Evolutionary conservation across 1,140 invertebrate genomes (phyloP), one percentile per base, ranked within the genome.

Genomic region (Anagrus nilaparvatae): DNA sequence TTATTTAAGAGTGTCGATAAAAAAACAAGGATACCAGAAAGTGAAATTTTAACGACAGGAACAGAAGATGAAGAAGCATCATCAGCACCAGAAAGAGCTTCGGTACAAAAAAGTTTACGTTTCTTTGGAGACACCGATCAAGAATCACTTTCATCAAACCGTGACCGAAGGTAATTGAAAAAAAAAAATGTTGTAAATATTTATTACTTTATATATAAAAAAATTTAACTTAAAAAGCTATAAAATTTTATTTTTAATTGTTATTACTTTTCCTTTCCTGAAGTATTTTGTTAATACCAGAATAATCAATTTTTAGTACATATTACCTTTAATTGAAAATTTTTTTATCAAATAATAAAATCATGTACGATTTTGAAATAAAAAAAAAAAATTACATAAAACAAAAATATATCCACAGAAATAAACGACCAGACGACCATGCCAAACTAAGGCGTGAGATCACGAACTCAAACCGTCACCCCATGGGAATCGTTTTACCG

Each of bases 81-180:
- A 34, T 61, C 63, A 17, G 58, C 58, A 14, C 64, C 64, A 19
- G 64, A 67, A 50, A 51, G 63, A 41, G 54, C 55, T 21, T 64
- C 59, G 13, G 62, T 61, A 23, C 63, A 67, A 50, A 84, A 84
- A 53, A 84, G 76, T 62, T 68, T 87, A 5, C 72, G 84, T 21
- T 86, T 85, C 68, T 86, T 85, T 59, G 84, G 83, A 2, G 84
- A 87, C 58, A 85, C 82, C 2, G 83, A 86, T 56, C 68, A 74
- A 35, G 82, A 84, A 52, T 82, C 81, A 4, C 75, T 65, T 43
- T 61, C 64, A 32, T 67, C 64, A 12, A 65, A 64, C 36, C 59
- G 59, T 51, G 61, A 65, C 40, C 60, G 58, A 48, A 65, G 63
- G 64, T 67, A 52, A 38, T 38, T 30, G 23, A 45, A 46, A 40